These are phyloP conservation scores for Acanthosepion esculentum DNA, from an alignment of 2,888 invertebrate species.

Conservation along the genomic window DNA sequence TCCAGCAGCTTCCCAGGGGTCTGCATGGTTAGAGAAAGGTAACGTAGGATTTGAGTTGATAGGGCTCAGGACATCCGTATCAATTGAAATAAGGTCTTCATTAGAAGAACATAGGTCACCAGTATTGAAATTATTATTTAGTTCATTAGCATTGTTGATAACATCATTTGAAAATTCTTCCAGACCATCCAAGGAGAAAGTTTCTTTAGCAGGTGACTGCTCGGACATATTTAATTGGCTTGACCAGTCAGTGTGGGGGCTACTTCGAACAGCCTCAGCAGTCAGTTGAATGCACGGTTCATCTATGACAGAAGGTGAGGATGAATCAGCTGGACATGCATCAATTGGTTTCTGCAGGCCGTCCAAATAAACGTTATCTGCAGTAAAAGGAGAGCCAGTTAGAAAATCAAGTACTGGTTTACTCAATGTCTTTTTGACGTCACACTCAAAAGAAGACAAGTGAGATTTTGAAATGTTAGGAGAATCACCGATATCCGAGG, in stretches of 20 bases:
- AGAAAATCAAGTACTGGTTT: neutral
- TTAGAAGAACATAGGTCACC: neutral
- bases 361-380: neutral
- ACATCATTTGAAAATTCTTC: neutral
- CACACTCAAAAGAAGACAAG: neutral
- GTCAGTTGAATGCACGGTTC: neutral
- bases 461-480: neutral
- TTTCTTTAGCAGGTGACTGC: neutral
- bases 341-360: neutral
- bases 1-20: conserved; percentile 37
- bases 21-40: neutral
- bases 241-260: neutral
- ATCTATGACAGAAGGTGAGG: neutral
- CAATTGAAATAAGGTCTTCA: conserved; percentile 34
- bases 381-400: neutral
- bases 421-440: neutral
- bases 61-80: neutral
- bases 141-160: neutral
- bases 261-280: neutral
- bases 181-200: neutral
- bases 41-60: neutral
- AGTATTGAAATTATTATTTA: conserved; percentile 8
- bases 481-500: neutral
- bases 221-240: conserved; percentile 21
- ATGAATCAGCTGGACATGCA: neutral